These are phyloP conservation scores for Drosophila longiperda DNA, from an alignment of 2,888 invertebrate genomes.

Conservation along the genomic window DNA sequence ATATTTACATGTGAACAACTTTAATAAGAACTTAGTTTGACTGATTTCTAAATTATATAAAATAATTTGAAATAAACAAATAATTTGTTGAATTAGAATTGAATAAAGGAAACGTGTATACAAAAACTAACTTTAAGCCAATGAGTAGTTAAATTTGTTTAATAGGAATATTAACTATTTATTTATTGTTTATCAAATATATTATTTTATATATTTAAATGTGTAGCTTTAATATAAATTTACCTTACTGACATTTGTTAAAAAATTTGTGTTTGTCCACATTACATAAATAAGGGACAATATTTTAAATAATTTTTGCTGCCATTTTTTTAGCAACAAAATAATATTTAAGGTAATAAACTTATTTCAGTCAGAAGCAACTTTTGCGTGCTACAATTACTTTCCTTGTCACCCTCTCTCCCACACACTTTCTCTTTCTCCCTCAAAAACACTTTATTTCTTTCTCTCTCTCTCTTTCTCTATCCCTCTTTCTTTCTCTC, in stretches of 20 bases:
- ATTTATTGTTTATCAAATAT: background rate
- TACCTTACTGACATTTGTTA: background rate
- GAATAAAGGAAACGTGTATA: background rate
- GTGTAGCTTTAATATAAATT: background rate
- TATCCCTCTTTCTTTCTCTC: no score
- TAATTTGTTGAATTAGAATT: background rate
- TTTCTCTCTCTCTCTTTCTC: no score
- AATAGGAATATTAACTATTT: background rate
- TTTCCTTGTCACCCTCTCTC: background rate
- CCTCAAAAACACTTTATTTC: no score
- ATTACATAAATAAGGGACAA: background rate
- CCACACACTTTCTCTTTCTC: no score
- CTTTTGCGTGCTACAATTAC: background rate
- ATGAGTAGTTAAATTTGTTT: background rate
- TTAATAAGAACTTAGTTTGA: background rate
- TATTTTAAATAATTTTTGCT: background rate
- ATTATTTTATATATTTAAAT: background rate
- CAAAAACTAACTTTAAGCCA: background rate
- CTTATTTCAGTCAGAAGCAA: background rate
- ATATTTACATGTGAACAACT: background rate
- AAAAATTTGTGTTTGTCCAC: background rate
- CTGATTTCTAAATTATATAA: background rate
- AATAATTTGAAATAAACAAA: background rate
- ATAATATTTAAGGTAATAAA: background rate
- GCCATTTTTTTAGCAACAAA: background rate